Conservation (phyloP, 1,140 invertebrate species). For the Battus philenor region DNA sequence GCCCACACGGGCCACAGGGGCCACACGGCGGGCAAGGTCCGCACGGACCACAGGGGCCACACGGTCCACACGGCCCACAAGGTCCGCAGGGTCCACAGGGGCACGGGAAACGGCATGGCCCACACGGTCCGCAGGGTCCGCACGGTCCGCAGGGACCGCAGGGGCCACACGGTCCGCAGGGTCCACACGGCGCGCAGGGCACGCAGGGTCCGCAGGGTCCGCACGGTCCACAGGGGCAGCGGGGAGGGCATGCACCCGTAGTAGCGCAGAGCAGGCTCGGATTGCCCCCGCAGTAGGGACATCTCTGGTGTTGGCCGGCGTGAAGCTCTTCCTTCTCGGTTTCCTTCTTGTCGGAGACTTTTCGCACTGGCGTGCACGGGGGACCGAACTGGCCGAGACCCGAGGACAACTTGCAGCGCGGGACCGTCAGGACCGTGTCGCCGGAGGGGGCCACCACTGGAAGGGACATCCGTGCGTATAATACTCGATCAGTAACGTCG, state of each 20-base stretch:
- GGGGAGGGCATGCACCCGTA: conserved; percentile 32
- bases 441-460: conserved; percentile 32
- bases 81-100: conserved; percentile 44
- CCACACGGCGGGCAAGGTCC: conserved; percentile 66
- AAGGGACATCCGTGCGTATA: conserved; percentile 61
- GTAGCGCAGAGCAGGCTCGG: conserved; percentile 57
- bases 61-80: conserved; percentile 31
- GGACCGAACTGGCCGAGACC: conserved; percentile 20
- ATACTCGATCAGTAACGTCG: conserved; percentile 40
- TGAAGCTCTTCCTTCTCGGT: conserved; percentile 47
- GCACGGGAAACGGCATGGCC: conserved; percentile 23
- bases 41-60: conserved; percentile 33
- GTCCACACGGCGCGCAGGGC: conserved; percentile 22
- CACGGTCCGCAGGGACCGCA: conserved; percentile 23
- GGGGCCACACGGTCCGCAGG: conserved; percentile 23
- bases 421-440: conserved; percentile 10
- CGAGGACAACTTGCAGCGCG: conserved; percentile 14
- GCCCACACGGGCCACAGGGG: conserved; percentile 17
- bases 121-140: conserved; percentile 20
- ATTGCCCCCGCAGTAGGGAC: conserved; percentile 47
- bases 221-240: conserved; percentile 25
- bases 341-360: conserved; percentile 24
- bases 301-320: not conserved
- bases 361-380: no score
- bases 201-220: conserved; percentile 18